Evolutionary conservation across 2,797 vertebrate genomes (phyloP), one percentile per base, ranked within the genome.

Genomic region (Sorex maritimensis): DNA sequence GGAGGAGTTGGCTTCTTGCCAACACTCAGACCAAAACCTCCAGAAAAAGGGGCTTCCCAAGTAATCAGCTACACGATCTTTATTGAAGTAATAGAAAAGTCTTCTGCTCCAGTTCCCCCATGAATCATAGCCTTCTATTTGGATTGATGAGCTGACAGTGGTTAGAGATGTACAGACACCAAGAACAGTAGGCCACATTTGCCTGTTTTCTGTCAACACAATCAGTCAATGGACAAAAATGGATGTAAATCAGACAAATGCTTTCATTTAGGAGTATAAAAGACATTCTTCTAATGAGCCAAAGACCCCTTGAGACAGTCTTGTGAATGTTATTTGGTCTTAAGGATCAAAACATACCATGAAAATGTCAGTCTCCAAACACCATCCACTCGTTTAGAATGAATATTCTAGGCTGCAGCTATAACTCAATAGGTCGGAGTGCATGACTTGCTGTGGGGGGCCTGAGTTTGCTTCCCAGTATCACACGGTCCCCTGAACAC

Each of bases 291-390:
- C n/a, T 38, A 71, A 73, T 13, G n/a, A 52, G 73, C 21, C 34
- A 88, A 85, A 82, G 9, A 74, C 6, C 77, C 24, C 41, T 77
- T 0, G 17, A 78, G 34, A 68, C 2, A 84, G 6, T 72, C 34
- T 28, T 21, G 24, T 46, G 68, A 83, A n/a, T 86, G 87, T 41
- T 75, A 92, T 30, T 75, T 86, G 55, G 30, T 85, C 65, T 58
- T 58, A 75, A 93, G 72, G 11, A 41, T 30, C 87, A 78, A 88
- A 94, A 74, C 81, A 90, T n/a, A 58, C 68, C 75, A 63, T 26
- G 80, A 94, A 77, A 72, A 86, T 55, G 55, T 90, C 34, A 88
- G 9, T 38, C 24, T 15, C 24, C 7, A 81, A 67, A 1, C 11
- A 75, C 41, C 15, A 28, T 81, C 81, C 41, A 44, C 68, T 34